Evolutionary conservation across 2,888 invertebrate genomes (phyloP).

Genomic region (Eupithecia abbreviata): DNA sequence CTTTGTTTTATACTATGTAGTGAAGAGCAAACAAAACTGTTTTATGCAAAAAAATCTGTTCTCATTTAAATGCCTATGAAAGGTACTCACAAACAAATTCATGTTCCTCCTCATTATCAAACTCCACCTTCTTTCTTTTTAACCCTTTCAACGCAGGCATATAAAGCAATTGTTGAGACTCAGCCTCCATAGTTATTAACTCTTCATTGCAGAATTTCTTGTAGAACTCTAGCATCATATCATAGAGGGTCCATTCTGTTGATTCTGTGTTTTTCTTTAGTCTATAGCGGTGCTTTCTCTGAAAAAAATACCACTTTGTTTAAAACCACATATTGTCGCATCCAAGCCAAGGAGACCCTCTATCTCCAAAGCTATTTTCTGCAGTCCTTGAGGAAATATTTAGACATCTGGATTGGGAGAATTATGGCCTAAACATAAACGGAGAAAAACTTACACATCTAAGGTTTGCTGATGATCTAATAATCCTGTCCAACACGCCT

Average conservation of each 20-base stretch:
- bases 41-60: not conserved
- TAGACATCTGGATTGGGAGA: no score
- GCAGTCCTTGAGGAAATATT: no score
- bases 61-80: not conserved
- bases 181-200: constrained; percentile 58
- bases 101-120: constrained; percentile 47
- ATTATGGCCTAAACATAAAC: no score
- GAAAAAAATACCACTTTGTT: constrained; percentile 40
- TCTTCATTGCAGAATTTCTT: constrained; percentile 62
- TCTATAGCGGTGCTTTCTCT: constrained; percentile 73
- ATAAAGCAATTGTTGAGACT: constrained; percentile 48
- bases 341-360: no score
- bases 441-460: no score
- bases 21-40: not conserved
- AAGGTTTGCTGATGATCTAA: no score
- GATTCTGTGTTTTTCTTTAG: constrained; percentile 57
- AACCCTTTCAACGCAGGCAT: constrained; percentile 47
- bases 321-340: not conserved
- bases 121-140: constrained; percentile 45
- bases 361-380: no score
- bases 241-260: constrained; percentile 69
- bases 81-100: constrained; percentile 3
- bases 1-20: no score
- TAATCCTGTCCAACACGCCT: no score
- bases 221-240: constrained; percentile 64